Conservation (phyloP, 1,140 invertebrate species). For the Drosophila teissieri region DNA sequence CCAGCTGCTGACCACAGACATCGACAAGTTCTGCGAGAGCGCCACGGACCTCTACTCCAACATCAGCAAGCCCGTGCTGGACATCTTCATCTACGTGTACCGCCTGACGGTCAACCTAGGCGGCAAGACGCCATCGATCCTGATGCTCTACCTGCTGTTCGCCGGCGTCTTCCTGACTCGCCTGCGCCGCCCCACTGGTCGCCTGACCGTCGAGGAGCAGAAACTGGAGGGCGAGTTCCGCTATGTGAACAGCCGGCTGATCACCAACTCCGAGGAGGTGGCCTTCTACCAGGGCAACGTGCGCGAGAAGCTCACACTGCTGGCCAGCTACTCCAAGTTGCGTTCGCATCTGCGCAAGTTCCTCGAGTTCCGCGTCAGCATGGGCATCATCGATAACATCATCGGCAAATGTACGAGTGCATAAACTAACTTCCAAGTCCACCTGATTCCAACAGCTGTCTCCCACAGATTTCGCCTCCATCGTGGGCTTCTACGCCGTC, state of each 20-base stretch:
- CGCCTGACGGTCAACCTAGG: slow-evolving; percentile 94
- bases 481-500: slow-evolving; percentile 97
- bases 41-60: slow-evolving; percentile 98
- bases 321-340: slow-evolving; percentile 95
- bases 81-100: slow-evolving; percentile 97
- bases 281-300: slow-evolving; percentile 98
- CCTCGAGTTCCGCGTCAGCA: slow-evolving; percentile 95
- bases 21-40: slow-evolving; percentile 98
- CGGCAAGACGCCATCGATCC: slow-evolving; percentile 92
- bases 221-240: slow-evolving; percentile 98
- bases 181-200: slow-evolving; percentile 92
- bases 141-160: slow-evolving; percentile 94
- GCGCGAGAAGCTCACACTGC: slow-evolving; percentile 94
- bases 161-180: slow-evolving; percentile 93
- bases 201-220: slow-evolving; percentile 96
- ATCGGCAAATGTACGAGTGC: slow-evolving; percentile 95
- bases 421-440: neutral
- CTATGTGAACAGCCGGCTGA: slow-evolving; percentile 97
- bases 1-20: slow-evolving; percentile 97
- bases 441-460: neutral
- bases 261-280: slow-evolving; percentile 98
- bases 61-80: slow-evolving; percentile 97
- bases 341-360: slow-evolving; percentile 95
- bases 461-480: slow-evolving; percentile 93
- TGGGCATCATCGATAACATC: slow-evolving; percentile 98